These are phyloP conservation scores for Semnornis frantzii DNA, from an alignment of 2,113 vertebrate genomes.

Conservation along the genomic window DNA sequence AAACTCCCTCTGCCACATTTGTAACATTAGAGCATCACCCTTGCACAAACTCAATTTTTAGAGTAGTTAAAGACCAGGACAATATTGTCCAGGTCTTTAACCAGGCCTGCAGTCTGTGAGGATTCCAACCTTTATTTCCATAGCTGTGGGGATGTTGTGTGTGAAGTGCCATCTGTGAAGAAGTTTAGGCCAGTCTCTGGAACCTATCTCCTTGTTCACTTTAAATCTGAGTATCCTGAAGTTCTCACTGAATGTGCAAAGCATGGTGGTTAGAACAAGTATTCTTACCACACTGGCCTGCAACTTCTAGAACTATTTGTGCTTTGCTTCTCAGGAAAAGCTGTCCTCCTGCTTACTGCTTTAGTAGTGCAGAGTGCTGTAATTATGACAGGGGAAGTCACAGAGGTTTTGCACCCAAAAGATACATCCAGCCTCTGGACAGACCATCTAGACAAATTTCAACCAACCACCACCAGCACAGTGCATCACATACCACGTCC, in stretches of 20 bases:
- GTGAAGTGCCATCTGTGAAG: neutral
- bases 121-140: neutral
- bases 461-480: neutral
- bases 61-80: neutral
- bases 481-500: constrained; percentile 65
- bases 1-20: neutral
- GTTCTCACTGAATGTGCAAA: neutral
- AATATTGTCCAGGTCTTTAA: neutral
- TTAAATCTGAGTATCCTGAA: neutral
- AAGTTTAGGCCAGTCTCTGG: neutral
- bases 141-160: neutral
- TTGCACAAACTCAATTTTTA: neutral
- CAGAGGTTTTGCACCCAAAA: neutral
- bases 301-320: neutral
- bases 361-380: neutral
- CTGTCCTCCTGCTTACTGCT: neutral
- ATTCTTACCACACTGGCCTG: neutral
- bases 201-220: neutral
- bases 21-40: neutral
- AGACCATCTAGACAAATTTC: neutral
- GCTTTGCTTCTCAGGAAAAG: neutral
- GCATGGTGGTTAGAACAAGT: neutral
- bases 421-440: neutral
- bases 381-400: neutral
- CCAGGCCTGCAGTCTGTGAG: neutral